Conservation (phyloP, 2,113 vertebrate genomes). For the Tautogolabrus adspersus region DNA sequence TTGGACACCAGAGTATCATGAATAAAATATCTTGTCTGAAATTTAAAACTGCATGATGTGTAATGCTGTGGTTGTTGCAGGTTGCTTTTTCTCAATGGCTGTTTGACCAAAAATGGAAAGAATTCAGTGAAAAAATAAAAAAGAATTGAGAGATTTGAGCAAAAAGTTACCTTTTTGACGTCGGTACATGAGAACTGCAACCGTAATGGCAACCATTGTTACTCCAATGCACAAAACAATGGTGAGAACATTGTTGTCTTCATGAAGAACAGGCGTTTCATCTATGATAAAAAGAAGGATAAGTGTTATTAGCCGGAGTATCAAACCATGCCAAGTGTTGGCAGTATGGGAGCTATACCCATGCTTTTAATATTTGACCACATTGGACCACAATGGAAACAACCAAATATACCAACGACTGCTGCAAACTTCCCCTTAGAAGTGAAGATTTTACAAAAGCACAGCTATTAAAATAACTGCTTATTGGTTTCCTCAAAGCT, state of each 20-base stretch:
- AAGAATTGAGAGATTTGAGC: not conserved
- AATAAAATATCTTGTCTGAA: not conserved
- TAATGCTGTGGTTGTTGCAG: not conserved
- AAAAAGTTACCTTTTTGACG: conserved; percentile 56
- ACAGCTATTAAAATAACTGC: not conserved
- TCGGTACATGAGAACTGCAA: conserved; percentile 5
- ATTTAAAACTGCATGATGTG: not conserved
- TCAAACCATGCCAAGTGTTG: not conserved
- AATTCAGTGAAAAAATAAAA: not conserved
- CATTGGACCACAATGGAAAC: conserved; percentile 58
- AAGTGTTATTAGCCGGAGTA: not conserved
- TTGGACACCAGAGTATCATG: no score
- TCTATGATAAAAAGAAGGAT: conserved; percentile 54
- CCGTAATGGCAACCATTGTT: not conserved
- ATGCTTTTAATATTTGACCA: not conserved
- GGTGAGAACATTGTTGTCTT: not conserved
- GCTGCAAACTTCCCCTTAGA: conserved; percentile 42
- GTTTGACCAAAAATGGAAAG: not conserved
- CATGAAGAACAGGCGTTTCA: conserved; percentile 13
- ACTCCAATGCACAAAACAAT: not conserved
- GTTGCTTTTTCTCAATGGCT: no score
- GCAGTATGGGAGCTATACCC: not conserved
- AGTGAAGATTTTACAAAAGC: not conserved
- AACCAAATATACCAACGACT: conserved; percentile 52
- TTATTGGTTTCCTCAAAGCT: not conserved